Percentiles rank a stretch among this genome's conserved stretches.
Evolutionary conservation across 2,888 invertebrate genomes (phyloP).

Genomic region (Tipula confusa): DNA sequence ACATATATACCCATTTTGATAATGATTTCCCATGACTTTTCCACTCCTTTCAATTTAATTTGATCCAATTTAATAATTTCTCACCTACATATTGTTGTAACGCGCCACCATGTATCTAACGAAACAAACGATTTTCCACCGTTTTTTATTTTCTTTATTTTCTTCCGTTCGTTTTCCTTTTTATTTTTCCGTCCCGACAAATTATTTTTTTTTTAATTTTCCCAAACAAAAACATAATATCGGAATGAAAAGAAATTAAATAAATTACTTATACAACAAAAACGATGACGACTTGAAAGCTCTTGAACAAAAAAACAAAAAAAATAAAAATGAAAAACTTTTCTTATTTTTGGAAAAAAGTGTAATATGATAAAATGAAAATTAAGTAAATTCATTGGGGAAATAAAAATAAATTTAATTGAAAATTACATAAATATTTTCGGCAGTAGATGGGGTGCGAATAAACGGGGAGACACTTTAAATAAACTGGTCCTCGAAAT

Average conservation of each 20-base stretch:
- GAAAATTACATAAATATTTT: neutral
- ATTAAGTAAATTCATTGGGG: neutral
- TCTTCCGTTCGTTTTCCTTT: neutral
- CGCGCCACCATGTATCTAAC: neutral
- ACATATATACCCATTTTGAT: neutral
- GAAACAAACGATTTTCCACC: neutral
- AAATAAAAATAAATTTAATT: neutral
- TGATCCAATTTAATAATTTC: neutral
- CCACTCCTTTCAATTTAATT: neutral
- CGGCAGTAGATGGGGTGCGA: neutral
- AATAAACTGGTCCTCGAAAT: neutral
- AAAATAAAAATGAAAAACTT: neutral
- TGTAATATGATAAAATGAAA: neutral
- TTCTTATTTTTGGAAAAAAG: neutral
- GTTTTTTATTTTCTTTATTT: neutral
- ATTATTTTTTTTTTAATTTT: neutral
- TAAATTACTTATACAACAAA: neutral
- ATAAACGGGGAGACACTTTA: neutral
- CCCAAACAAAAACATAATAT: neutral
- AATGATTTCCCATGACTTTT: constrained; percentile 12
- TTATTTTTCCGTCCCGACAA: neutral
- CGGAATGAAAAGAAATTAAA: neutral
- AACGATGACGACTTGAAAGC: neutral
- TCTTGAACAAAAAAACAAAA: neutral
- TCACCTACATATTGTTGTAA: neutral